Evolutionary conservation across 2,113 vertebrate species (phyloP).

Genomic region (Mionectes macconnelli): DNA sequence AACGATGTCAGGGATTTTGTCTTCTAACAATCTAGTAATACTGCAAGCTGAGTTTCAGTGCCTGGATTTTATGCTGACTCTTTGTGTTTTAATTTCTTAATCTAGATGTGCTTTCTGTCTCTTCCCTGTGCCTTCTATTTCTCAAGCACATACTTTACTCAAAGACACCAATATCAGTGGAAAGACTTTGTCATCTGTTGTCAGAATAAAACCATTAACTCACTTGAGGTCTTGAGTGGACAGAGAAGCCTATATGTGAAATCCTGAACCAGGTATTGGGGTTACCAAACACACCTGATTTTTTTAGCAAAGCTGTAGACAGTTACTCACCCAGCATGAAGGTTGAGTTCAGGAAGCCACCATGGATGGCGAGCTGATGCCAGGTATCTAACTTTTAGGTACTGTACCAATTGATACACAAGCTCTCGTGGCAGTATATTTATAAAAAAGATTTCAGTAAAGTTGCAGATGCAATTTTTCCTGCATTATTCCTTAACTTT

Average conservation of each 20-base stretch:
- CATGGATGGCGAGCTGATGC: neutral
- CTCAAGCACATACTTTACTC: neutral
- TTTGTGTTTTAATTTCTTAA: neutral
- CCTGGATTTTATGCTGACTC: conserved; percentile 8
- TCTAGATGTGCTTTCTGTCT: neutral
- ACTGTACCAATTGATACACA: neutral
- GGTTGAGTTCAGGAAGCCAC: neutral
- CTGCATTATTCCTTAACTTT: neutral
- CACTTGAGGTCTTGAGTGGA: neutral
- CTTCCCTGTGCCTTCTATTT: neutral
- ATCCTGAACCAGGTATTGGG: neutral
- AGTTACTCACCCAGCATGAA: neutral
- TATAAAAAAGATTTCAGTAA: neutral
- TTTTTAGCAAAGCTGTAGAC: neutral
- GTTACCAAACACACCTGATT: neutral
- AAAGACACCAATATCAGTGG: accelerated
- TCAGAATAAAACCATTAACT: neutral
- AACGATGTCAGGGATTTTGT: conserved; percentile 2
- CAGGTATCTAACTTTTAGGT: neutral
- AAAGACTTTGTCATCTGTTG: neutral
- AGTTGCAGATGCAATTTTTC: neutral
- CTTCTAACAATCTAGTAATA: conserved; percentile 20
- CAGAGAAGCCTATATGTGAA: neutral
- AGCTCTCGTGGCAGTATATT: neutral
- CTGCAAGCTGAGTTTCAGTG: neutral